These are phyloP conservation scores for Megatriorchis doriae DNA, from an alignment of 2,113 vertebrate species.

Conservation along the genomic window DNA sequence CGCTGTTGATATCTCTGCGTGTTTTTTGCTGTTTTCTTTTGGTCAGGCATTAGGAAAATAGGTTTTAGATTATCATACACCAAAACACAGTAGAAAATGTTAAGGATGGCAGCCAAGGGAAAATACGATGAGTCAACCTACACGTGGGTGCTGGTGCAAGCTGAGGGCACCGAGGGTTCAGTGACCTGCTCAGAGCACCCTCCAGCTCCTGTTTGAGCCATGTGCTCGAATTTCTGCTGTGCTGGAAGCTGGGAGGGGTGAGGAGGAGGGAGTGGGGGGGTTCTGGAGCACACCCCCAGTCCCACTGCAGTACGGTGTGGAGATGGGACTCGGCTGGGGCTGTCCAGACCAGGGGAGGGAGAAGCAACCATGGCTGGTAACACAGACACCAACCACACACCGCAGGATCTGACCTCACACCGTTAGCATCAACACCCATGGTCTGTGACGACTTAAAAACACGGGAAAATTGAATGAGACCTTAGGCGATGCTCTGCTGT, in stretches of 20 bases:
- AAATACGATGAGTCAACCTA: neutral
- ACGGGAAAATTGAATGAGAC: fast-evolving
- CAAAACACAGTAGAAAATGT: neutral
- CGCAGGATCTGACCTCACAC: no score
- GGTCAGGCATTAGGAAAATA: neutral
- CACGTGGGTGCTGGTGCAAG: neutral
- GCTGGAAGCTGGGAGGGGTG: neutral
- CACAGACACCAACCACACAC: neutral
- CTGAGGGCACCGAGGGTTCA: neutral
- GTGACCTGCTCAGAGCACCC: neutral
- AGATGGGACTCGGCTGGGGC: neutral
- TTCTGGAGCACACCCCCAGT: neutral
- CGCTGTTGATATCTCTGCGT: neutral
- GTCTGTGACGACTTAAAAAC: neutral
- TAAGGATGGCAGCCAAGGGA: neutral
- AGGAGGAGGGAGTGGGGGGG: neutral
- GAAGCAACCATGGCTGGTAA: neutral
- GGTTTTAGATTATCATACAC: neutral
- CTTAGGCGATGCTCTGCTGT: neutral
- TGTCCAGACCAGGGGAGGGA: neutral
- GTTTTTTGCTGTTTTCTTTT: neutral
- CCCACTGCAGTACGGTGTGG: fast-evolving
- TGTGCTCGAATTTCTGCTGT: neutral
- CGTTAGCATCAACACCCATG: fast-evolving
- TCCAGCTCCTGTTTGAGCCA: neutral